phyloP scores from a whole-genome alignment of 2,797 vertebrate species.

The Prunella strophiata region DNA sequence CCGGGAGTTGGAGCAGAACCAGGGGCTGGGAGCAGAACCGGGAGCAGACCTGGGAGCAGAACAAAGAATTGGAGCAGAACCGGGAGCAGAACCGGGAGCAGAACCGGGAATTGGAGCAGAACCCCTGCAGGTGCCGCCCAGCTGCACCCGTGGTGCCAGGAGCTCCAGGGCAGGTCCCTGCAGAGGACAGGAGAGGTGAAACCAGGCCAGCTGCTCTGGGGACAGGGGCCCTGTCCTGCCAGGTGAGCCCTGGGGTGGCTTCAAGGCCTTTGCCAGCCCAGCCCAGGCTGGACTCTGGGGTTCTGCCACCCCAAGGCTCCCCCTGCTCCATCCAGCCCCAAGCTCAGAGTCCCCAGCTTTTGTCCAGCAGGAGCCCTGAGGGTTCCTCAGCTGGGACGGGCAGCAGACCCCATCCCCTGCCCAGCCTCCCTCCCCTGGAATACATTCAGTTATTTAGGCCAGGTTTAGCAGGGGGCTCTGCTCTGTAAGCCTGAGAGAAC shows the following conservation, averaged over 20 bases:
- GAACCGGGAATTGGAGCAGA: no score
- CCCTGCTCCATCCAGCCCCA: neutral
- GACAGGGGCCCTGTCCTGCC: neutral
- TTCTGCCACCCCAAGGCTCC: neutral
- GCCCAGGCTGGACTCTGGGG: neutral
- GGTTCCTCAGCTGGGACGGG: neutral
- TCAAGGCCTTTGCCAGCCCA: neutral
- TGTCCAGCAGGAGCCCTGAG: neutral
- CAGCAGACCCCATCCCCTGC: neutral
- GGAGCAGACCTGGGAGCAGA: no score
- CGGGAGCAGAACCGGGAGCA: no score
- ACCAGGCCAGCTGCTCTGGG: neutral
- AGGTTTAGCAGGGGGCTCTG: neutral
- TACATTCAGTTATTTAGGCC: neutral
- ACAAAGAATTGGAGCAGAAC: no score
- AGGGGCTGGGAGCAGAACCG: no score
- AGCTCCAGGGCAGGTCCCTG: neutral
- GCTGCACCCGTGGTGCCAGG: neutral
- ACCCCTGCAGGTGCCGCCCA: no score
- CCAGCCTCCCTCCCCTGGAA: fast-evolving
- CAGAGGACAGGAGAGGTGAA: neutral
- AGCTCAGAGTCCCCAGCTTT: neutral
- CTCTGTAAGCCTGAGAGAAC: neutral
- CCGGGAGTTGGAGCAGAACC: no score
- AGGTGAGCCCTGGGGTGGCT: neutral